These are phyloP conservation scores for Euwallacea fornicatus DNA, from an alignment of 1,140 invertebrate species.

Conservation along the genomic window DNA sequence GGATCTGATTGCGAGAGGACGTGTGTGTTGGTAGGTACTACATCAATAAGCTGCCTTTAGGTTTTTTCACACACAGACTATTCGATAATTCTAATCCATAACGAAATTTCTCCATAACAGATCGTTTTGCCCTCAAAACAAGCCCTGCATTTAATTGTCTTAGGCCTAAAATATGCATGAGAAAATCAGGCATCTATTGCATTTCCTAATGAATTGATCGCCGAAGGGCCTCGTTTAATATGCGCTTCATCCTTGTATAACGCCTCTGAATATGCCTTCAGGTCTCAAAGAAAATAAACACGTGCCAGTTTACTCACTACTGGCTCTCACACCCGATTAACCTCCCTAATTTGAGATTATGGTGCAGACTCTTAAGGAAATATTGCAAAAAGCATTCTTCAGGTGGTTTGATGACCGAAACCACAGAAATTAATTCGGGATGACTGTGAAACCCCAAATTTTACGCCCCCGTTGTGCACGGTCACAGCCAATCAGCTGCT, in stretches of 20 bases:
- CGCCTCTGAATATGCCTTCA: neutral
- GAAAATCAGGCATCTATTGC: neutral
- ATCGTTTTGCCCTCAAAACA: no score
- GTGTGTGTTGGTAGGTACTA: no score
- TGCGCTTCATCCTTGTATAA: neutral
- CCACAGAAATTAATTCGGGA: conserved; percentile 24
- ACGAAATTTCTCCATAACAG: no score
- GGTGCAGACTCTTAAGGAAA: no score
- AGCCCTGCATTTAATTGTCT: neutral
- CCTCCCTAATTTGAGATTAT: no score
- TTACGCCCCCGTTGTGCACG: conserved; percentile 29
- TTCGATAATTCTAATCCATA: no score
- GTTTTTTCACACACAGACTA: no score
- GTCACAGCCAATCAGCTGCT: conserved; percentile 29
- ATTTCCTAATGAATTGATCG: conserved; percentile 4
- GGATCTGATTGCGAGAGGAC: neutral
- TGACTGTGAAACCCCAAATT: conserved; percentile 22
- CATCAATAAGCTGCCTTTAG: no score
- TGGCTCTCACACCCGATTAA: no score
- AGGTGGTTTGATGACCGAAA: conserved; percentile 9
- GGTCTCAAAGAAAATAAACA: neutral
- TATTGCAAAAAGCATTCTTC: no score
- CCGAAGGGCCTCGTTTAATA: neutral
- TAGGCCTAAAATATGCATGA: neutral
- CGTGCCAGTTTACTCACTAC: neutral